Evolutionary conservation across 2,113 vertebrate species (phyloP).

Genomic region (Hydrochoerus hydrochaeris): DNA sequence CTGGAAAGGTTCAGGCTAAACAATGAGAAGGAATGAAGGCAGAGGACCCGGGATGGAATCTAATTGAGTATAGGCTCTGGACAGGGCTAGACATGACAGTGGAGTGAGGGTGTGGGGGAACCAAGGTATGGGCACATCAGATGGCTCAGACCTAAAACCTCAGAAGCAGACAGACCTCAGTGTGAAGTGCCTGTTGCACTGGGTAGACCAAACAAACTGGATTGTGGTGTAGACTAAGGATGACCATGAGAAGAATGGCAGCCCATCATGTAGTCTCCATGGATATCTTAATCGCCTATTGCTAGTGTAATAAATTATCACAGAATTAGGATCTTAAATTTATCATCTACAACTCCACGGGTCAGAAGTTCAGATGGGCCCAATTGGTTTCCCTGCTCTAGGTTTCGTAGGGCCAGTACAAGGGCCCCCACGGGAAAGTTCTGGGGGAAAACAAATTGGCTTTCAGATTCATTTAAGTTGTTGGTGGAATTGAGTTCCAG

Average conservation of each 20-base stretch:
- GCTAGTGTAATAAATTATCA: not conserved
- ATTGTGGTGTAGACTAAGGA: not conserved
- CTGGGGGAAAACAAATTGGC: constrained; percentile 25
- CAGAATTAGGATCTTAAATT: not conserved
- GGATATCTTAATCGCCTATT: not conserved
- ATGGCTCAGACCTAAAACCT: not conserved
- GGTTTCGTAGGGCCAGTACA: not conserved
- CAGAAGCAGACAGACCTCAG: not conserved
- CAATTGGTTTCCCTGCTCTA: not conserved
- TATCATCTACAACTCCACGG: not conserved
- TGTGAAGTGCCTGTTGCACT: not conserved
- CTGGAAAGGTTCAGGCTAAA: not conserved
- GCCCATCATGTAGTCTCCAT: not conserved
- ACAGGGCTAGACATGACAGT: not conserved
- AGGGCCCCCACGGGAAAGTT: not conserved
- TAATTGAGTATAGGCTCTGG: not conserved
- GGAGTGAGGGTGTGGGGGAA: not conserved
- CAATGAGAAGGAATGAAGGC: not conserved
- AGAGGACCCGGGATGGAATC: not conserved
- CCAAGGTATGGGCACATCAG: not conserved
- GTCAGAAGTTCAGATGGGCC: not conserved
- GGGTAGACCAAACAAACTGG: not conserved
- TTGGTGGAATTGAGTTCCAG: not conserved
- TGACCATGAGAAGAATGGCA: not conserved
- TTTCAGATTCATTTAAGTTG: not conserved